phyloP scores from a whole-genome alignment of 2,113 vertebrate species.

The Silurus glanis region DNA sequence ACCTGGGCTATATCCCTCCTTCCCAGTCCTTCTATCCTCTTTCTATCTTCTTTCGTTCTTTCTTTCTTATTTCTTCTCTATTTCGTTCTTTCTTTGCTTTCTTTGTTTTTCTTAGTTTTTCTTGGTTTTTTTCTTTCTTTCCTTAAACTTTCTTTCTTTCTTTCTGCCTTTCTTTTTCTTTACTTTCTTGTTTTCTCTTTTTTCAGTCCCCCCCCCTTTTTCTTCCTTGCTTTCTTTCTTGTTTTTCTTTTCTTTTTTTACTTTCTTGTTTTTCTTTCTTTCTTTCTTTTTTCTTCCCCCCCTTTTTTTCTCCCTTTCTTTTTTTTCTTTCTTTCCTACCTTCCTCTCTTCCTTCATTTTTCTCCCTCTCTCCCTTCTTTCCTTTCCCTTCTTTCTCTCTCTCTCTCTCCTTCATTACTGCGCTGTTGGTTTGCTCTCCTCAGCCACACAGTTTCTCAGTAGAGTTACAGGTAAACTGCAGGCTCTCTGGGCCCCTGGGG shows the following conservation, averaged over 20 bases:
- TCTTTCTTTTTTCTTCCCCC: too few relatives aligned
- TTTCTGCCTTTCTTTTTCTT: slow-evolving; percentile 16
- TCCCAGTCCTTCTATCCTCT: background rate
- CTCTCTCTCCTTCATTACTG: slow-evolving; percentile 15
- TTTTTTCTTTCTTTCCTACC: too few relatives aligned
- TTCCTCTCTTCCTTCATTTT: too few relatives aligned
- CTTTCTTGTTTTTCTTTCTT: too few relatives aligned
- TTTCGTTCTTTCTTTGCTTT: background rate
- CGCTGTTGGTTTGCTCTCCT: slow-evolving; percentile 62
- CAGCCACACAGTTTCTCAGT: slow-evolving; percentile 70
- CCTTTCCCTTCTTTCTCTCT: too few relatives aligned
- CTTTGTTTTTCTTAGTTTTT: too few relatives aligned
- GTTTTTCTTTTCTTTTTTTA: background rate
- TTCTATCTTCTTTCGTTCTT: slow-evolving; percentile 34
- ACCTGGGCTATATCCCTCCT: slow-evolving; percentile 37
- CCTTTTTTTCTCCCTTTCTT: too few relatives aligned
- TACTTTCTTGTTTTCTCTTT: too few relatives aligned
- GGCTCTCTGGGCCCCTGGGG: slow-evolving; percentile 73
- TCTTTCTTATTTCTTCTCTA: background rate
- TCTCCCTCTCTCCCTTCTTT: too few relatives aligned
- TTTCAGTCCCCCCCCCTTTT: background rate
- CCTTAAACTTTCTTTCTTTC: too few relatives aligned
- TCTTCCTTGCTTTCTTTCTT: slow-evolving; percentile 22
- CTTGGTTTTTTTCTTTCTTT: slow-evolving; percentile 24
- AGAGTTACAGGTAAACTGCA: slow-evolving; percentile 90